A percentile compares a stretch with the other conserved stretches of the same genome.
These are phyloP conservation scores for Ceraclea dissimilis DNA, from an alignment of 2,888 invertebrate genomes.

Conservation along the genomic window DNA sequence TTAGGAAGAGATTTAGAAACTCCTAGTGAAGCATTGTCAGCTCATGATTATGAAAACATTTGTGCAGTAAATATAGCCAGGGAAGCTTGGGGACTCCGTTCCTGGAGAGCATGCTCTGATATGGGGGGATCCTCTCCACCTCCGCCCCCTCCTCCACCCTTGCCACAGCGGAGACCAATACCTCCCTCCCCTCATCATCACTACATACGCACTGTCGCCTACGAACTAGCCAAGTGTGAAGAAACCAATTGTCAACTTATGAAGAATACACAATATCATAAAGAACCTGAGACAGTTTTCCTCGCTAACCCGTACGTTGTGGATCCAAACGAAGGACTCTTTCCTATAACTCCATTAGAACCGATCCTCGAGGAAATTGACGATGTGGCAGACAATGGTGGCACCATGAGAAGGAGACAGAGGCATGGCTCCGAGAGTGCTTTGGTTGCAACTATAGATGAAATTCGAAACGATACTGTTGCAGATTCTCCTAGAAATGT, in stretches of 20 bases:
- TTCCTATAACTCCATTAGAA: conserved; percentile 41
- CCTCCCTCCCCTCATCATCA: conserved; percentile 31
- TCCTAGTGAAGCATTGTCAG: conserved; percentile 51
- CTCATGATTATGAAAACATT: conserved; percentile 60
- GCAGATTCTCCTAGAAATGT: conserved; percentile 51
- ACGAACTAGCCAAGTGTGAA: conserved; percentile 38
- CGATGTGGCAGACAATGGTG: conserved; percentile 42
- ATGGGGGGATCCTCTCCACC: conserved; percentile 32
- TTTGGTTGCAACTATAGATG: conserved; percentile 56
- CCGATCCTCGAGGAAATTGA: conserved; percentile 52
- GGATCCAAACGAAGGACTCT: conserved; percentile 46
- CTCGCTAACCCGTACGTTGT: conserved; percentile 50
- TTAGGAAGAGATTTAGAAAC: conserved; percentile 46
- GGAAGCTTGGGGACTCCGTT: conserved; percentile 56
- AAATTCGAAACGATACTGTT: conserved; percentile 50
- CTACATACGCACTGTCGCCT: conserved; percentile 48
- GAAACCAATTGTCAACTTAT: conserved; percentile 31
- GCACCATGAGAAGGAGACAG: conserved; percentile 38
- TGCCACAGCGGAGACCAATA: conserved; percentile 16
- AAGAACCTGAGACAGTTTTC: conserved; percentile 35
- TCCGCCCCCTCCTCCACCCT: conserved; percentile 20
- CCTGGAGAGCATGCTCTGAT: conserved; percentile 58
- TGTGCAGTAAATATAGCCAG: conserved; percentile 57
- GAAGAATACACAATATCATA: conserved; percentile 13
- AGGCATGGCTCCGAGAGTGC: conserved; percentile 48